Evolutionary conservation across 2,113 vertebrate species (phyloP).

Genomic region (Mohoua ochrocephala): DNA sequence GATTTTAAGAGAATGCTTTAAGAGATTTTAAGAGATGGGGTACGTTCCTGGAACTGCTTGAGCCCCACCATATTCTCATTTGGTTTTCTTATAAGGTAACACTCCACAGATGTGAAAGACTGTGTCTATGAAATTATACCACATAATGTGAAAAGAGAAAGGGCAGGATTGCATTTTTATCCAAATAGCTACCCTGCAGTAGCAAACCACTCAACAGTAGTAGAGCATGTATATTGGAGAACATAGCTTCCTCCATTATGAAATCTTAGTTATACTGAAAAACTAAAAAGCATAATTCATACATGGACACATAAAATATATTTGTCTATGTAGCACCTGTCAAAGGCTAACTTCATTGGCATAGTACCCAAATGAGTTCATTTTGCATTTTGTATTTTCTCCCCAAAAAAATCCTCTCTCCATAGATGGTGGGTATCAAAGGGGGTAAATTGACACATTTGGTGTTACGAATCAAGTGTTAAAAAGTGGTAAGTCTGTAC

Average conservation of each 20-base stretch:
- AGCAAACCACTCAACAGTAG: neutral
- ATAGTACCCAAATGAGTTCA: neutral
- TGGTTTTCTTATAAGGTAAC: neutral
- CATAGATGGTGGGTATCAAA: neutral
- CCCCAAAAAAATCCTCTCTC: neutral
- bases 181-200: neutral
- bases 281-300: neutral
- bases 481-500: neutral
- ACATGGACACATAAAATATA: neutral
- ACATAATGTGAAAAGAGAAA: neutral
- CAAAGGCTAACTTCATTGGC: neutral
- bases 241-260: neutral
- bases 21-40: too few relatives aligned
- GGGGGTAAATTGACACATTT: neutral
- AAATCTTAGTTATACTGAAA: neutral
- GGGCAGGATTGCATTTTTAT: neutral
- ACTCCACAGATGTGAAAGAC: neutral
- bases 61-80: neutral
- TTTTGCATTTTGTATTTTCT: neutral
- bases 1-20: neutral
- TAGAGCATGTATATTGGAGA: accelerated
- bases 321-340: neutral
- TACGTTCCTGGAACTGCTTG: neutral
- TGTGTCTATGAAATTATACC: neutral
- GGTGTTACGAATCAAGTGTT: accelerated